These are phyloP conservation scores for Clinocottus analis DNA, from an alignment of 2,113 vertebrate species.

Conservation along the genomic window DNA sequence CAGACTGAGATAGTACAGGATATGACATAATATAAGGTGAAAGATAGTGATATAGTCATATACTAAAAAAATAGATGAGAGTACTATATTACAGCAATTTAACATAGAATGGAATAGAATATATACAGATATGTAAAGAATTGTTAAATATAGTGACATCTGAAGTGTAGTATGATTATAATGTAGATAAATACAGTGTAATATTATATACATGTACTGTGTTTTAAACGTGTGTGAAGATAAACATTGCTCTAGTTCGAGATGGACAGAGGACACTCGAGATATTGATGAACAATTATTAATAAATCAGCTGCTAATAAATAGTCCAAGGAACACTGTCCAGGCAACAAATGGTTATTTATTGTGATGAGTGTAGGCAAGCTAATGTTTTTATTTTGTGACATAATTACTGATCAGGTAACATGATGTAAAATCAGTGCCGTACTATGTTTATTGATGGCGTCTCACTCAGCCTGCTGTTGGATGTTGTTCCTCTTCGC, in stretches of 20 bases:
- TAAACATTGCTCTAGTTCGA: too few species aligned
- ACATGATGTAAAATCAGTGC: not conserved
- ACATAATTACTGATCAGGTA: not conserved
- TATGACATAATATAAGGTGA: not conserved
- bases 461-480: not conserved
- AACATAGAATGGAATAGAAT: not conserved
- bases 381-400: not conserved
- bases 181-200: not conserved
- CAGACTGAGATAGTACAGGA: too few species aligned
- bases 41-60: not conserved
- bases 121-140: not conserved
- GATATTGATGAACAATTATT: not conserved
- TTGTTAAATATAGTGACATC: not conserved
- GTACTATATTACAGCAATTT: not conserved
- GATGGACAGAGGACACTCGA: too few species aligned
- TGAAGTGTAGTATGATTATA: not conserved
- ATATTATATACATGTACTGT: not conserved
- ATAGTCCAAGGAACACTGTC: not conserved
- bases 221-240: not conserved
- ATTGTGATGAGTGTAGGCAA: not conserved
- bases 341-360: not conserved
- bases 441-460: not conserved
- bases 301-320: not conserved
- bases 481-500: not conserved
- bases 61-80: not conserved